Conservation (phyloP, 37 sponge, comb jelly and placozoan species). For the Eunapius fragilis region DNA sequence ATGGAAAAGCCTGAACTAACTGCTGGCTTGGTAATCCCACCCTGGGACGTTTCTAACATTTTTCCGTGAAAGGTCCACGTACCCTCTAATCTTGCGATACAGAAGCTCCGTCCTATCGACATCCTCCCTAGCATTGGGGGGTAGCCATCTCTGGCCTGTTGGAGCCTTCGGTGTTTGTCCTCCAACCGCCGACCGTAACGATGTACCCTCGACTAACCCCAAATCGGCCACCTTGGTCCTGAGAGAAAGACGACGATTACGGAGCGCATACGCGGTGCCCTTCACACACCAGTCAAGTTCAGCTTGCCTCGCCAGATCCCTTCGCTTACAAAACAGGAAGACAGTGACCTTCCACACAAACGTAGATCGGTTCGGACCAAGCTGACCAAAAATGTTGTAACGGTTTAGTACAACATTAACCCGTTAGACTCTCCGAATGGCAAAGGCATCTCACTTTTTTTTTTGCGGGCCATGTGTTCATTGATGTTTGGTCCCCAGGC, state of each 20-base stretch:
- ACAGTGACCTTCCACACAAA: not conserved
- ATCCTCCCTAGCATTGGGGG: slow-evolving; percentile 47
- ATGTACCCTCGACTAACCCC: not conserved
- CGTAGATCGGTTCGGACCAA: not conserved
- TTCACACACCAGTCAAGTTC: not conserved
- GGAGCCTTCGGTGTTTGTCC: not conserved
- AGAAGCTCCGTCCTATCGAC: slow-evolving; percentile 37
- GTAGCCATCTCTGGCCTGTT: slow-evolving; percentile 66
- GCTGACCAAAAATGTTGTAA: not conserved
- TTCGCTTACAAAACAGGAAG: not conserved
- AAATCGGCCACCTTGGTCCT: not conserved
- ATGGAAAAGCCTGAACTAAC: too few relatives aligned
- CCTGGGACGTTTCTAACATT: too few relatives aligned
- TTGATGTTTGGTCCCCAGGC: not conserved
- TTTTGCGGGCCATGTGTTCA: not conserved
- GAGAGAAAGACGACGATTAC: not conserved
- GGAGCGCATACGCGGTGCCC: not conserved
- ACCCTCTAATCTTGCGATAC: slow-evolving; percentile 78
- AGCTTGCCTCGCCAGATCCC: not conserved
- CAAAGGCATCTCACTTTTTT: not conserved
- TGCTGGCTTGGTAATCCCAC: too few relatives aligned
- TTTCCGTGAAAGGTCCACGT: not conserved
- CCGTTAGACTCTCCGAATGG: not conserved
- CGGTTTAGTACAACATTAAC: not conserved
- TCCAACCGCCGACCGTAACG: not conserved